A percentile compares a stretch with the other conserved stretches of the same genome.
These are phyloP conservation scores for Parambassis ranga DNA, from an alignment of 2,797 vertebrate genomes.

Conservation along the genomic window DNA sequence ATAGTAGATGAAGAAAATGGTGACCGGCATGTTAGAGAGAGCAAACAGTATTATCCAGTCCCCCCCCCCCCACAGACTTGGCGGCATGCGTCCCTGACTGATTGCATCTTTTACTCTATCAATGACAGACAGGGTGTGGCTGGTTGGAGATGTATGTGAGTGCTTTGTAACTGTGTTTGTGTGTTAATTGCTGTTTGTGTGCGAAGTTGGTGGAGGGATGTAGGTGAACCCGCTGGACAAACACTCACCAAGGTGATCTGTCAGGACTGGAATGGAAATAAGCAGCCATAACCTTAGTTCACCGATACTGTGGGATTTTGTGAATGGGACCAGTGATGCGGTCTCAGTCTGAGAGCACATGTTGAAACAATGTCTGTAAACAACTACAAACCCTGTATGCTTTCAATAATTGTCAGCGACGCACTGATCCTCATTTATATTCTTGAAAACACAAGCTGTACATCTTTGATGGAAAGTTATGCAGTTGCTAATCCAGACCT, in stretches of 20 bases:
- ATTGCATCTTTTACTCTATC: constrained; percentile 74
- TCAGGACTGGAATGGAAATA: constrained; percentile 41
- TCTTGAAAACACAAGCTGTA: no score
- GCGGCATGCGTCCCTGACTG: constrained; percentile 49
- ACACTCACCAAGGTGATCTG: constrained; percentile 44
- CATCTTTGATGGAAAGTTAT: no score
- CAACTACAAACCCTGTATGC: not conserved
- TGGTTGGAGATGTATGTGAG: constrained; percentile 4
- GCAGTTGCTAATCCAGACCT: no score
- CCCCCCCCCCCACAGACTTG: constrained; percentile 27
- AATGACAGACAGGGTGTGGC: constrained; percentile 62
- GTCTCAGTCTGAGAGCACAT: not conserved
- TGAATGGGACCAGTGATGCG: constrained; percentile 28
- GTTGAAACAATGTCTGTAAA: constrained; percentile 12
- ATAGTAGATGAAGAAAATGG: constrained; percentile 28
- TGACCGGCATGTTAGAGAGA: constrained; percentile 32
- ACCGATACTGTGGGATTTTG: constrained; percentile 13
- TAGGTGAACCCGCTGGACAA: constrained; percentile 35
- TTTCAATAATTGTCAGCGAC: not conserved
- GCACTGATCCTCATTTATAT: not conserved
- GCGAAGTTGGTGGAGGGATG: constrained; percentile 13
- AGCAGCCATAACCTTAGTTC: constrained; percentile 16
- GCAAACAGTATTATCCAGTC: constrained; percentile 59
- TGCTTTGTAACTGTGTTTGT: constrained; percentile 18
- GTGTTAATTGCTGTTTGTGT: constrained; percentile 29